A percentile compares a stretch with the other conserved stretches of the same genome.
phyloP scores from a whole-genome alignment of 2,797 vertebrate genomes.

The Sebastes paucispinis region DNA sequence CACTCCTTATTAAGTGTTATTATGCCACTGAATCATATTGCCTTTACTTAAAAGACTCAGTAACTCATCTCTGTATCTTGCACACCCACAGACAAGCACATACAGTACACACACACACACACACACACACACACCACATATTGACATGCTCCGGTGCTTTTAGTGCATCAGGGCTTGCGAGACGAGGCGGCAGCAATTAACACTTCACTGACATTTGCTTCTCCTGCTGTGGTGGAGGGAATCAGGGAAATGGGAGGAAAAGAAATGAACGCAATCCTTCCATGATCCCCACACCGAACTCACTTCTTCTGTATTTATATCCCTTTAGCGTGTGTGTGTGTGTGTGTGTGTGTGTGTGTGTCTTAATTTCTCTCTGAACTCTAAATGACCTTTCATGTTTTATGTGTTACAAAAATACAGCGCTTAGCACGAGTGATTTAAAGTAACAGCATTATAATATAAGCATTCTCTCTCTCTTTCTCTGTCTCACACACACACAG shows the following conservation, averaged over 20 bases:
- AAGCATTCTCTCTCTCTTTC: neutral
- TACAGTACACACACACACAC: neutral
- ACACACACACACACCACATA: neutral
- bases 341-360: neutral
- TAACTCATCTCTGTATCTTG: neutral
- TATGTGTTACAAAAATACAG: slow-evolving; percentile 13
- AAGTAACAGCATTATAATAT: neutral
- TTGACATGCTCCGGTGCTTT: slow-evolving; percentile 48
- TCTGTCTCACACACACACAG: neutral
- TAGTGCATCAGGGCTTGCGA: slow-evolving; percentile 46
- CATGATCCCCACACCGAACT: slow-evolving; percentile 7
- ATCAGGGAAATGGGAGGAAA: slow-evolving; percentile 41
- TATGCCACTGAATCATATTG: slow-evolving; percentile 2
- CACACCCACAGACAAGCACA: neutral
- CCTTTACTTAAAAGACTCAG: slow-evolving; percentile 12
- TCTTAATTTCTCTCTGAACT: slow-evolving; percentile 31
- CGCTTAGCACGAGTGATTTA: slow-evolving; percentile 13
- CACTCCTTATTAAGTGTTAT: neutral
- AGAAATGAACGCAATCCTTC: slow-evolving; percentile 38
- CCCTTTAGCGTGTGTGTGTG: neutral
- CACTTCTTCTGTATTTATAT: slow-evolving; percentile 6
- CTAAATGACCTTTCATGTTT: slow-evolving; percentile 41
- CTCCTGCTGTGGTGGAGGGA: slow-evolving; percentile 56
- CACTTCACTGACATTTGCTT: slow-evolving; percentile 68
- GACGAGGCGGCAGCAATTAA: slow-evolving; percentile 65